These are phyloP conservation scores for Zaprionus vittiger DNA, from an alignment of 1,140 invertebrate species.

Conservation along the genomic window DNA sequence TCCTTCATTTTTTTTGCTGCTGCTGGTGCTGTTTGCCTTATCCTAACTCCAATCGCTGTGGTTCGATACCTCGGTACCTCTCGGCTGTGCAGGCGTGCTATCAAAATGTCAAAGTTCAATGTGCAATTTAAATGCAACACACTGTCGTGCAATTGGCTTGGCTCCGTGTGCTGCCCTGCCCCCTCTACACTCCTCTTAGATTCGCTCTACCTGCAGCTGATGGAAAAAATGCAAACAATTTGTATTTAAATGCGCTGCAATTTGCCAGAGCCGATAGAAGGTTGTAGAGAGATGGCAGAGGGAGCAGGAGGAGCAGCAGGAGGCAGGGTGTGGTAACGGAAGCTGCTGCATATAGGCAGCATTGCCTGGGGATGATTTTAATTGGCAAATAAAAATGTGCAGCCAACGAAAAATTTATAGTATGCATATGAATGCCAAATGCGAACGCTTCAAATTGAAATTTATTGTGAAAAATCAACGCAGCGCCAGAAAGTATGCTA, in stretches of 20 bases:
- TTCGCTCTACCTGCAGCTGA: constrained; percentile 36
- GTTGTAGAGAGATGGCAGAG: neutral
- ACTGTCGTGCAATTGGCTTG: constrained; percentile 52
- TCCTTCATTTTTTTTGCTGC: constrained; percentile 7
- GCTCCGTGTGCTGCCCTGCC: neutral
- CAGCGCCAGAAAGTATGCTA: constrained; percentile 47
- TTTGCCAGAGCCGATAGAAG: constrained; percentile 39
- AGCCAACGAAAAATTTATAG: constrained; percentile 39
- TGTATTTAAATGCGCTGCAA: constrained; percentile 76
- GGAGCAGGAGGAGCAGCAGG: neutral
- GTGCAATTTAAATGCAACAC: constrained; percentile 81
- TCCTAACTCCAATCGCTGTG: constrained; percentile 56
- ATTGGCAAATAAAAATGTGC: constrained; percentile 79
- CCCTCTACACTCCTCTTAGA: constrained; percentile 7
- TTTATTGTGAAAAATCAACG: constrained; percentile 69
- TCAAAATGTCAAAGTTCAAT: constrained; percentile 80
- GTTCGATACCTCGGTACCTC: constrained; percentile 14
- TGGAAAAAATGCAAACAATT: constrained; percentile 70
- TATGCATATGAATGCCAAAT: constrained; percentile 70
- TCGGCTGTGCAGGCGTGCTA: constrained; percentile 43
- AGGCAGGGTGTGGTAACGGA: neutral
- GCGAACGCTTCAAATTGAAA: constrained; percentile 60
- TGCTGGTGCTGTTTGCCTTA: constrained; percentile 26
- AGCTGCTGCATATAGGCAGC: neutral
- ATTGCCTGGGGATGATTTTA: constrained; percentile 69